Conservation (phyloP, 2,888 invertebrate genomes). For the Linyphia triangularis region DNA sequence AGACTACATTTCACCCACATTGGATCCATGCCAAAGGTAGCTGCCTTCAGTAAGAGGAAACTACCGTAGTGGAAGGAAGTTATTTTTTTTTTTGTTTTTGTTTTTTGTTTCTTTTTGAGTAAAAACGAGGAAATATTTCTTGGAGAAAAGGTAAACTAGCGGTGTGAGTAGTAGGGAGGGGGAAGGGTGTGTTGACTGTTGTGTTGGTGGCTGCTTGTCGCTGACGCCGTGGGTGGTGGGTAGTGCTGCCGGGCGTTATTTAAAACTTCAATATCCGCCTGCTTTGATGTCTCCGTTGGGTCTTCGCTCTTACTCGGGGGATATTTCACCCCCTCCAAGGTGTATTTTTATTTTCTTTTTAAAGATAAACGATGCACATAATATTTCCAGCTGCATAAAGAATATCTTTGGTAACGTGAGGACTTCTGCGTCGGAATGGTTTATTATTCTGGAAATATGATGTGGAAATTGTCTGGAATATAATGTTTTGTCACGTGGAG, state of each 20-base stretch:
- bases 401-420: background rate
- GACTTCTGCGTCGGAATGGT: background rate
- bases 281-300: constrained; percentile 50
- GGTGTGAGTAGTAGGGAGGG: no score
- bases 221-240: background rate
- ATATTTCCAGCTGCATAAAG: constrained; percentile 2
- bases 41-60: constrained; percentile 25
- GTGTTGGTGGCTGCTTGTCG: constrained; percentile 28
- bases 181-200: constrained; percentile 50
- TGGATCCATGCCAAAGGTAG: constrained; percentile 41
- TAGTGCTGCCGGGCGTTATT: constrained; percentile 40
- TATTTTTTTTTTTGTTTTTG: constrained; percentile 28
- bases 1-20: background rate
- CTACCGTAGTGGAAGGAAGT: constrained; percentile 2
- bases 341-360: background rate
- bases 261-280: constrained; percentile 69
- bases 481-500: no score
- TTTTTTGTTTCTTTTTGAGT: background rate
- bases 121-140: constrained; percentile 63
- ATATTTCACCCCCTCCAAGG: background rate
- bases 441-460: no score
- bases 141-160: constrained; percentile 55
- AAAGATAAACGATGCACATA: constrained; percentile 10
- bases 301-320: background rate
- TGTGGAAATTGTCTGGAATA: no score